phyloP scores from a whole-genome alignment of 2,888 invertebrate species.

The Chrysodeixis includens region DNA sequence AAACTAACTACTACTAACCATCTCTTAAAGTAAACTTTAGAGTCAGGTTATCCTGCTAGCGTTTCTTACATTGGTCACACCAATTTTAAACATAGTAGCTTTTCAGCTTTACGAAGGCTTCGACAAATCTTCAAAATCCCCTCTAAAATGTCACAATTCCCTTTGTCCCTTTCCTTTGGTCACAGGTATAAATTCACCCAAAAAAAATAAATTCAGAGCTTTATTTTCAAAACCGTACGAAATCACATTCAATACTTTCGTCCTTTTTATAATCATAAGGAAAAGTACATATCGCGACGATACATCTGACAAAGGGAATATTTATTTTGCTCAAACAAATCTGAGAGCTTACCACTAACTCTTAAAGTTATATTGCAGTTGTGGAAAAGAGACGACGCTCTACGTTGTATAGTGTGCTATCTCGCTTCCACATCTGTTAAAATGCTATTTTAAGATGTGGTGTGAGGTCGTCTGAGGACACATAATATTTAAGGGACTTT shows the following conservation, averaged over 20 bases:
- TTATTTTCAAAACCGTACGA: neutral
- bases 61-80: too few relatives aligned
- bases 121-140: neutral
- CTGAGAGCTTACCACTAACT: too few relatives aligned
- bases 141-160: neutral
- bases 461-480: too few relatives aligned
- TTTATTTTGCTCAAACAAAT: constrained; percentile 39
- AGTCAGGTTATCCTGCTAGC: too few relatives aligned
- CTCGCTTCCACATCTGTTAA: too few relatives aligned
- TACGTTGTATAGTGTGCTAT: too few relatives aligned
- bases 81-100: neutral
- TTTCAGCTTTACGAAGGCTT: neutral
- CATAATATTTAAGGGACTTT: constrained; percentile 47
- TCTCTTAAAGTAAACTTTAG: too few relatives aligned
- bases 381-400: too few relatives aligned
- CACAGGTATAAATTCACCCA: neutral
- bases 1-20: too few relatives aligned
- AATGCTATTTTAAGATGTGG: too few relatives aligned
- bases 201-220: constrained; percentile 3
- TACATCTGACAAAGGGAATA: constrained; percentile 30
- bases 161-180: neutral
- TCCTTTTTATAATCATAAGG: constrained; percentile 7
- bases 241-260: neutral
- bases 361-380: too few relatives aligned
- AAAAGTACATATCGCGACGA: constrained; percentile 18